A percentile compares a stretch with the other conserved stretches of the same genome.
Evolutionary conservation across 1,140 invertebrate genomes (phyloP).

Genomic region (Calycopis cecrops): DNA sequence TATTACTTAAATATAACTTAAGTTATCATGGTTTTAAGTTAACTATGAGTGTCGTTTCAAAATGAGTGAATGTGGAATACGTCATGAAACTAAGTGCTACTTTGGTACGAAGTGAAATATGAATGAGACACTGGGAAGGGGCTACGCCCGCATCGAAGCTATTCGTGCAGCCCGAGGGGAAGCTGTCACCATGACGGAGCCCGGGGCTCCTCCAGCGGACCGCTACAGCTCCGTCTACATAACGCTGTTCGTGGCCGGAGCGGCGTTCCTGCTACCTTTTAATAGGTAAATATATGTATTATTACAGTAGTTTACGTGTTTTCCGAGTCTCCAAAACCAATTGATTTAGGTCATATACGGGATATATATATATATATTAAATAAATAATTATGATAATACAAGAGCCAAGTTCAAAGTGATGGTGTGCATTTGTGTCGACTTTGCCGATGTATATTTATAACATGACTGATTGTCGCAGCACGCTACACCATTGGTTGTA

Average conservation of each 20-base stretch:
- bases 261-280: conserved; percentile 92
- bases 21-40: neutral
- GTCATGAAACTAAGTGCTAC: conserved; percentile 18
- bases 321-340: too few relatives aligned
- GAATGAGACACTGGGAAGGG: conserved; percentile 81
- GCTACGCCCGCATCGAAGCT: conserved; percentile 77
- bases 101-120: conserved; percentile 55
- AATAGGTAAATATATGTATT: conserved; percentile 80
- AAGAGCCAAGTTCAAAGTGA: too few relatives aligned
- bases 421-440: too few relatives aligned
- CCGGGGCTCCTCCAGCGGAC: conserved; percentile 80
- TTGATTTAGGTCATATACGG: too few relatives aligned
- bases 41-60: neutral
- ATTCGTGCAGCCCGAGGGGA: conserved; percentile 55
- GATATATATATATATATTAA: too few relatives aligned
- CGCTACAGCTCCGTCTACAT: conserved; percentile 87
- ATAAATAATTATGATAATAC: too few relatives aligned
- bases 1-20: conserved; percentile 7
- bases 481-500: too few relatives aligned
- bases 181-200: conserved; percentile 63
- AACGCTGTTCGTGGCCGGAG: conserved; percentile 88
- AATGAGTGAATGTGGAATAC: neutral
- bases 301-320: too few relatives aligned
- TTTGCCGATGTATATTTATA: too few relatives aligned
- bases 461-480: too few relatives aligned